Evolutionary conservation across 2,797 vertebrate species (phyloP), one percentile per base, ranked within the genome.

Genomic region (Cyclopterus lumpus): DNA sequence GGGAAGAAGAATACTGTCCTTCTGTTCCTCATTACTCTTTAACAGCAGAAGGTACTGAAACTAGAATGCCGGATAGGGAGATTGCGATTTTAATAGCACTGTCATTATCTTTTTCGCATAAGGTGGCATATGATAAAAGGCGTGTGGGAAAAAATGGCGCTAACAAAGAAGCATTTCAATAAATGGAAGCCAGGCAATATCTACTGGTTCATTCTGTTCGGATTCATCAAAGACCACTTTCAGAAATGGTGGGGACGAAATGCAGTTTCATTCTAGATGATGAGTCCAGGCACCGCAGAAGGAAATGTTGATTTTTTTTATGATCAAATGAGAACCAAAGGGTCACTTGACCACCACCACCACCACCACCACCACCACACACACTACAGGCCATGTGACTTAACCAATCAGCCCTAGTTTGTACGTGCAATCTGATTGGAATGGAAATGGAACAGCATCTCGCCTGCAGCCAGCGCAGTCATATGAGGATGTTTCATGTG

Each of bases 11-110:
- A 93, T 93, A 93, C 88, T 86, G 85, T 93, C 94, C 94, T 92
- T 95, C 93, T 95, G 95, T 94, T 94, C 89, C 93, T 94, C 94
- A 95, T 95, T 93, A 95, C 91, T 95, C 92, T 94, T 94, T 92
- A 94, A 94, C 87, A 90, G 91, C 86, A 87, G 86, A 91, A 92
- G 93, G 76, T 82, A 91, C 90, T 92, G 87, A 88, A 91, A 90
- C 88, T 89, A 82, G 86, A 93, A 88, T 76, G 87, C 84, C 40
- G 81, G 75, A 89, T 88, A 79, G 89, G 87, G 88, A 89, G 86
- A 88, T 84, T 89, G 91, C 53, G 70, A 86, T 93, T 92, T 88
- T 93, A 92, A 93, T 91, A 91, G 90, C 86, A 61, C 65, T 76
- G 89, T 93, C 91, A 91, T 93, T 92, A 93, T 91, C 88, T 79